These are phyloP conservation scores for Hololepta plana DNA, from an alignment of 2,888 invertebrate genomes.

Conservation along the genomic window DNA sequence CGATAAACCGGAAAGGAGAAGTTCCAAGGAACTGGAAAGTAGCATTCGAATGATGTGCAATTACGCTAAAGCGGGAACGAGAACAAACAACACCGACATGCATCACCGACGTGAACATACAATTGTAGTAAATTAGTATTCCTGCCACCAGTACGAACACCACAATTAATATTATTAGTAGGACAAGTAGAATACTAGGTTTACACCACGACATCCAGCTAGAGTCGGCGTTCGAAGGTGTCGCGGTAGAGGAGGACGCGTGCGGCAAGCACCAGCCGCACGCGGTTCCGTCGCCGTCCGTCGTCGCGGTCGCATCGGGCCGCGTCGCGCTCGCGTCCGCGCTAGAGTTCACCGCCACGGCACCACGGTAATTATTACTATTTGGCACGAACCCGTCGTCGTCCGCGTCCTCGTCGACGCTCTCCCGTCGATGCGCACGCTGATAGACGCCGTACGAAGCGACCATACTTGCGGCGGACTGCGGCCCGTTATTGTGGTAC, in stretches of 20 bases:
- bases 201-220: slow-evolving; percentile 34
- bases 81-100: no score
- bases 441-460: slow-evolving; percentile 28
- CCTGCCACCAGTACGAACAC: slow-evolving; percentile 39
- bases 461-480: slow-evolving; percentile 21
- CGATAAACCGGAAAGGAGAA: no score
- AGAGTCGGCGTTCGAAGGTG: slow-evolving; percentile 20
- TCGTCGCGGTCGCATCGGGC: slow-evolving; percentile 6
- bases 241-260: slow-evolving; percentile 14
- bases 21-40: no score
- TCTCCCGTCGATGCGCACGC: slow-evolving; percentile 16
- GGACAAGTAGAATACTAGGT: slow-evolving; percentile 35
- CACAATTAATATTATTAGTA: slow-evolving; percentile 35
- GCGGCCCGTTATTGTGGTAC: slow-evolving; percentile 17
- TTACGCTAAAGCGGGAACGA: no score
- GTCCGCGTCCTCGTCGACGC: slow-evolving; percentile 22
- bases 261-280: slow-evolving; percentile 17
- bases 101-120: slow-evolving; percentile 26
- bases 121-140: slow-evolving; percentile 39
- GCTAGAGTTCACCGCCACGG: slow-evolving; percentile 3
- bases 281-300: slow-evolving; percentile 10
- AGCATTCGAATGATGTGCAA: no score
- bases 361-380: slow-evolving; percentile 4
- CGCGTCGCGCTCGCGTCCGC: slow-evolving; percentile 9
- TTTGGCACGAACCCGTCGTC: slow-evolving; percentile 21